Evolutionary conservation across 2,888 invertebrate genomes (phyloP).

Genomic region (Phalangium opilio): DNA sequence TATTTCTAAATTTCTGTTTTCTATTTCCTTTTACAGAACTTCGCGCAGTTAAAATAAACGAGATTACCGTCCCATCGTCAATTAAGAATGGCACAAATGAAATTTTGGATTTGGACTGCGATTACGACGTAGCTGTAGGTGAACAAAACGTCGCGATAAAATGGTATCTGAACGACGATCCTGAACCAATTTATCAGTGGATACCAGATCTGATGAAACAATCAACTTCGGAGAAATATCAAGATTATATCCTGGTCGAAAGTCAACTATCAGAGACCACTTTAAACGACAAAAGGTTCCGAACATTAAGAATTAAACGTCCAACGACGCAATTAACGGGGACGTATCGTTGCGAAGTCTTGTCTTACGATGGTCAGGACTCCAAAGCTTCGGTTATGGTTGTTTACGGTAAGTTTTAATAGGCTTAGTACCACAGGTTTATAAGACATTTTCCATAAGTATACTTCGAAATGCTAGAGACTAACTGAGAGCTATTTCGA

Average conservation of each 20-base stretch:
- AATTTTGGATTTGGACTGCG: slow-evolving; percentile 23
- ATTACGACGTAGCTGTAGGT: slow-evolving; percentile 16
- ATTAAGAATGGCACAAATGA: slow-evolving; percentile 21
- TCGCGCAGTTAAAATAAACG: no score
- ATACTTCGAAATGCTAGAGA: no score
- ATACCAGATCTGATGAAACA: slow-evolving; percentile 21
- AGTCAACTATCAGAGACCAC: slow-evolving; percentile 17
- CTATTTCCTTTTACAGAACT: no score
- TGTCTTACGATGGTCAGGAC: slow-evolving; percentile 20
- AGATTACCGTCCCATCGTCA: slow-evolving; percentile 16
- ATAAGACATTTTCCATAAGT: no score
- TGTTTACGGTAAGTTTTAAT: slow-evolving; percentile 21
- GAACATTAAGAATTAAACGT: slow-evolving; percentile 21
- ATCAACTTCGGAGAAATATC: slow-evolving; percentile 8
- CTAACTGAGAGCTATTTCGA: no score
- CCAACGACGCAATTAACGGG: slow-evolving; percentile 23
- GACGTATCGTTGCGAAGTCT: slow-evolving; percentile 21
- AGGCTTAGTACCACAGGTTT: no score
- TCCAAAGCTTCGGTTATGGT: slow-evolving; percentile 20
- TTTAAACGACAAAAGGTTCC: slow-evolving; percentile 14
- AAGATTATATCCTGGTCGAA: slow-evolving; percentile 19
- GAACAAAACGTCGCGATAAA: slow-evolving; percentile 22
- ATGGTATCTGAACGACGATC: slow-evolving; percentile 23
- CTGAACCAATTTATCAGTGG: slow-evolving; percentile 24
- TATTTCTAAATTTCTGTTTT: no score